Base-by-base conservation (phyloP, 2,888 invertebrate species). In the Philereme vetulata region DNA sequence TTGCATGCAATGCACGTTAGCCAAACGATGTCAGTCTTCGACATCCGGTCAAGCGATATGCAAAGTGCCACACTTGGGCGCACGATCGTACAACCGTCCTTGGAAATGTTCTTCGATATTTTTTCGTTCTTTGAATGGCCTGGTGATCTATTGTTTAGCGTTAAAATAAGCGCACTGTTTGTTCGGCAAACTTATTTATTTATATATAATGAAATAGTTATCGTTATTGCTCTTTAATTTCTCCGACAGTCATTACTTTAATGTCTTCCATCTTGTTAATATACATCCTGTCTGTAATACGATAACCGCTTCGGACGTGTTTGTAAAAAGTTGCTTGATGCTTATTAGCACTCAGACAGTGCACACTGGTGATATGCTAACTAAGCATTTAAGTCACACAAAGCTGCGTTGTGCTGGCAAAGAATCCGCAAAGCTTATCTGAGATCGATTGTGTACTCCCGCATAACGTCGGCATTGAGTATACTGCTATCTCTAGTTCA, bases 41-140 rank as follows among this genome's bases (percentile, higher is more conserved):
- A 74, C 82, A 85, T 90, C 89, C 89, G 88, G 88, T 78, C 85
- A 80, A 78, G 75, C 70, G 63, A 78, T 84, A 89, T 90, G 88
- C 82, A 84, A 90, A 89, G 88, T 74, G 74, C 78, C 80, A 79
- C 77, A 75, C 79, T 81, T 77, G 74, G 75, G 77, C 73, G 69
- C 71, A 76, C 77, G 74, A 74, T 76, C 73, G 80, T 77, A 76
- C 80, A 72, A 72, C 72, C 79, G 84, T 78, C 84, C 85, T 85
- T 85, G 86, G 75, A 74, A 77, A 75, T 76, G 73, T 72, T 74
- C 72, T 69, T 73, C 67, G 53, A 63, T 72, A 75, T 72, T 71
- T 72, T 75, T 72, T 72, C 67, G 63, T 59, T 56, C 62, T 64
- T 56, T 59, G 47, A 56, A 67, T 68, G 64, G 58, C 58, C 59